Conservation (phyloP, 2,113 vertebrate genomes). For the Nipponia nippon region DNA sequence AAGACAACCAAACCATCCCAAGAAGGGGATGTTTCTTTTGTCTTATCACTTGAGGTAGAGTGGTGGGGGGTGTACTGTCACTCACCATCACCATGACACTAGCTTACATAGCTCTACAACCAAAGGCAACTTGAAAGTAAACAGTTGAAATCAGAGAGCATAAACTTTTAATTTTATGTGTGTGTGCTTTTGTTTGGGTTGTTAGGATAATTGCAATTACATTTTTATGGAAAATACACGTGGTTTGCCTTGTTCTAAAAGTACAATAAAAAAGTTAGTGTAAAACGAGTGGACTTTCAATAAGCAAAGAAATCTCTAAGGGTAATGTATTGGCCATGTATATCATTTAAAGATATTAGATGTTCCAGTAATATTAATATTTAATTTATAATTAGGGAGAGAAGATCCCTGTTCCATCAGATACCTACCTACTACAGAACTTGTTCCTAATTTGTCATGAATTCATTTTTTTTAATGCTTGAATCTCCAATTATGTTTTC, state of each 20-base stretch:
- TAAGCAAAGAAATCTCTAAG: not conserved
- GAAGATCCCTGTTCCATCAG: not conserved
- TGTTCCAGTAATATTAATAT: not conserved
- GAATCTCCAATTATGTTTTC: not conserved
- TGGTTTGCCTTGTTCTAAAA: not conserved
- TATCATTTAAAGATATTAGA: not conserved
- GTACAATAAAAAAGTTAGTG: not conserved
- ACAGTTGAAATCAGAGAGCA: not conserved
- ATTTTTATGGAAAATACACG: not conserved
- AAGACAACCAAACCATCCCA: not conserved
- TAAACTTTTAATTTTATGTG: not conserved
- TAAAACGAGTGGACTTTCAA: not conserved
- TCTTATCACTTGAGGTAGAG: not conserved
- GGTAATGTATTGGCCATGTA: not conserved
- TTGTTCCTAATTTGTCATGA: not conserved
- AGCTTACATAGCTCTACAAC: not conserved
- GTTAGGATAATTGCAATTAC: not conserved
- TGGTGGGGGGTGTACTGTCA: not conserved
- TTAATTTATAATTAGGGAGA: not conserved
- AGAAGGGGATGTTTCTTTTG: not conserved
- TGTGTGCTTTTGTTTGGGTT: not conserved
- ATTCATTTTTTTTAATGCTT: not conserved
- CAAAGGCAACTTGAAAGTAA: not conserved
- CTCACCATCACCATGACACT: not conserved
- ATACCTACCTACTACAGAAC: not conserved